A percentile compares a stretch with the other conserved stretches of the same genome.
These are phyloP conservation scores for Ostrea edulis DNA, from an alignment of 1,140 invertebrate species.

Conservation along the genomic window DNA sequence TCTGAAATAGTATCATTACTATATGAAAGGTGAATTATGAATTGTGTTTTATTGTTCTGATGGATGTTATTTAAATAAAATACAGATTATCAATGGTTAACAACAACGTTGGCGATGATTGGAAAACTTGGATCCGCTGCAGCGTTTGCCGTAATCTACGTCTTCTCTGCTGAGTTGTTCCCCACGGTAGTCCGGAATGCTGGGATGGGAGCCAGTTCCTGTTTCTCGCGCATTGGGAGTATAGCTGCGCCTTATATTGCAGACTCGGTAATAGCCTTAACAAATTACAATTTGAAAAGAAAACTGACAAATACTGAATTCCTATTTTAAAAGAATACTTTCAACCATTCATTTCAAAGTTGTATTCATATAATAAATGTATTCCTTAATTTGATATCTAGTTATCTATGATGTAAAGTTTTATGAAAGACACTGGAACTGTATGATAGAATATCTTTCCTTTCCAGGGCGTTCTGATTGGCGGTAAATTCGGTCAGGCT, in stretches of 20 bases:
- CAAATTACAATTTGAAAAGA: background rate
- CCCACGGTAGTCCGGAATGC: slow-evolving; percentile 92
- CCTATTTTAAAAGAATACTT: background rate
- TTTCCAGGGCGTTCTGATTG: slow-evolving; percentile 36
- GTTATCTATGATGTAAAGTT: too few species aligned
- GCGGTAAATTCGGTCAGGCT: slow-evolving; percentile 71
- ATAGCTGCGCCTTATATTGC: slow-evolving; percentile 84
- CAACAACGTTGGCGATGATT: slow-evolving; percentile 83
- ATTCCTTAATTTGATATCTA: too few species aligned
- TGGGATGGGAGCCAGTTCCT: slow-evolving; percentile 88
- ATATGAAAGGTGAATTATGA: too few species aligned
- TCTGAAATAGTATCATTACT: too few species aligned
- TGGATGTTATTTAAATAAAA: slow-evolving; percentile 80
- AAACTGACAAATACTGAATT: slow-evolving; percentile 80
- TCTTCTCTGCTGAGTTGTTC: slow-evolving; percentile 91
- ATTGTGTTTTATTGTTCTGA: too few species aligned
- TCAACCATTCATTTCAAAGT: too few species aligned
- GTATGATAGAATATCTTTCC: background rate
- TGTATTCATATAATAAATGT: too few species aligned
- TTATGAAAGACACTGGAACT: too few species aligned
- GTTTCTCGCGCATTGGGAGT: slow-evolving; percentile 87
- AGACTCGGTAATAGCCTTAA: slow-evolving; percentile 58
- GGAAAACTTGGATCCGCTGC: slow-evolving; percentile 83
- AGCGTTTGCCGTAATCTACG: slow-evolving; percentile 85
- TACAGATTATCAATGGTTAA: slow-evolving; percentile 46